Base-by-base conservation (phyloP, 2,797 vertebrate species). In the Tenualosa ilisha region DNA sequence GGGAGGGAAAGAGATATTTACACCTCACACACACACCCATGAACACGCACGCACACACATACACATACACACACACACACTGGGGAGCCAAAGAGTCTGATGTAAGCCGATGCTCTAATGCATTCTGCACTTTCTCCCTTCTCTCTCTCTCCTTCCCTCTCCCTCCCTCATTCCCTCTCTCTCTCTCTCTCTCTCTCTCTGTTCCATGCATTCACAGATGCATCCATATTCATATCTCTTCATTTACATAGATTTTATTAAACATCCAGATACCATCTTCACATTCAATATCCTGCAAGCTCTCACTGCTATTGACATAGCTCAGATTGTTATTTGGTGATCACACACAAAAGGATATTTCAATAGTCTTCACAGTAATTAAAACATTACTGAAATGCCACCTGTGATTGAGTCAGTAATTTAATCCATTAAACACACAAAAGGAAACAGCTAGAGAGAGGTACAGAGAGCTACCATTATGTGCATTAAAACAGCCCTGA, bases 1-100 rank as follows among this genome's bases (percentile, higher is more conserved):
- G 81, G 68, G 51, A 84, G 86, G 86, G 88, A 79, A 79, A 86
- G 86, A 72, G 81, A 85, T 83, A 81, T 85, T 75, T 81, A 46
- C 56, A 85, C 84, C 65, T 83, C 83, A 43, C 31, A 20, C 37
- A 75, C 31, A 40, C 68, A 43, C 68, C 5, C 68, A 75, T 31
- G 31, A 37, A 75, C 37, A 54, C 86, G 46, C 83, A 53, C 79
- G 86, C 85, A 87, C 86, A 63, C 43, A 53, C 79, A 56, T 84
- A 63, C 43, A 53, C 79, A 56, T 84, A 59, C 84, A 84, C 85
- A 56, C 85, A 56, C 26, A 26, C 43, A 40, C 56, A 79, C 68
- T 46, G 40, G 72, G 72, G 72, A 79, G 72, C 17, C 72, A 46
- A 40, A 37, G 72, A 79, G 72, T 79, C 72, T 79, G 72, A 79